Conservation (phyloP, 2,113 vertebrate genomes). For the Hymenochirus boettgeri region DNA sequence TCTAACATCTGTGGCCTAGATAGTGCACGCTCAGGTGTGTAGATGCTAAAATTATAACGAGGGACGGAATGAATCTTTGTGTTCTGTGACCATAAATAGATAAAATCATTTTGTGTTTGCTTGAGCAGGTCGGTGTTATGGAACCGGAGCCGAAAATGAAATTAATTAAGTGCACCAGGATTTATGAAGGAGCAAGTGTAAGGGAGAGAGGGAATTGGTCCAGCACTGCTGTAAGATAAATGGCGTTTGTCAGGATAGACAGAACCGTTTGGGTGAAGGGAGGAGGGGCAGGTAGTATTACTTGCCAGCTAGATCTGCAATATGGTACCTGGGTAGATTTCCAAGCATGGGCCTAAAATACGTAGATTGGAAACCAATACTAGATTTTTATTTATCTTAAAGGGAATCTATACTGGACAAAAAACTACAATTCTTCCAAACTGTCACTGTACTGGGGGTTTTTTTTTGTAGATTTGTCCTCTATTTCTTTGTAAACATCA, state of each 20-base stretch:
- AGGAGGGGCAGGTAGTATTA: not conserved
- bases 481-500: too few relatives aligned
- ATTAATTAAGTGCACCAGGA: conserved; percentile 99
- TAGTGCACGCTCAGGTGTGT: not conserved
- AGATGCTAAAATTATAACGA: conserved; percentile 93
- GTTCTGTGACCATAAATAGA: conserved; percentile 99
- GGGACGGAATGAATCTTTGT: conserved; percentile 99
- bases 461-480: too few relatives aligned
- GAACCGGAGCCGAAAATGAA: conserved; percentile 93
- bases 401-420: too few relatives aligned
- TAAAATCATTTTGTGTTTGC: conserved; percentile 99
- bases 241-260: conserved; percentile 11
- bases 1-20: not conserved
- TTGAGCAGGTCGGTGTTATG: conserved; percentile 98
- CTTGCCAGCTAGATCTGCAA: not conserved
- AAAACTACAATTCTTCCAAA: too few relatives aligned
- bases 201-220: conserved; percentile 85
- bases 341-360: too few relatives aligned
- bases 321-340: too few relatives aligned
- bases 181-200: conserved; percentile 94
- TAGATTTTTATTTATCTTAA: too few relatives aligned
- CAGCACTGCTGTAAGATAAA: conserved; percentile 51
- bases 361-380: too few relatives aligned
- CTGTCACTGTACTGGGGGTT: too few relatives aligned
- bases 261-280: conserved; percentile 9